Evolutionary conservation across 2,113 vertebrate genomes (phyloP).

Genomic region (Siniperca knerii): DNA sequence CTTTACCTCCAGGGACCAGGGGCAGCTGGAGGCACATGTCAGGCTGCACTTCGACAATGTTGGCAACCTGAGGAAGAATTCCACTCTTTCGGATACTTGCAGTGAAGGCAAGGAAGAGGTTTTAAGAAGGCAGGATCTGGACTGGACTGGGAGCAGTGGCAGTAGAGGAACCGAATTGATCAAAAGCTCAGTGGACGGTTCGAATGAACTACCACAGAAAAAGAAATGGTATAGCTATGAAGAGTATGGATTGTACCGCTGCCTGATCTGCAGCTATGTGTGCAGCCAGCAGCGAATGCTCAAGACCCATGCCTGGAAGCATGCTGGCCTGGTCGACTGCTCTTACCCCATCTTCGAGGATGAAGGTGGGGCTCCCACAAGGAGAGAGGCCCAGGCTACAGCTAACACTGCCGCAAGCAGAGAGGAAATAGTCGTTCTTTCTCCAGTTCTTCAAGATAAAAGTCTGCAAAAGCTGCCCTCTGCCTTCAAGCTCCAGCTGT

Average conservation of each 20-base stretch:
- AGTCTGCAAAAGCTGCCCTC: constrained; percentile 76
- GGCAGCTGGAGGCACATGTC: constrained; percentile 92
- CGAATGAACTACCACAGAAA: constrained; percentile 66
- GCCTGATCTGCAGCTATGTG: constrained; percentile 97
- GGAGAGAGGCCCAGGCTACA: constrained; percentile 70
- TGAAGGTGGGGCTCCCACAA: constrained; percentile 81
- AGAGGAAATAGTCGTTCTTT: constrained; percentile 88
- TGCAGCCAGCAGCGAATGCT: constrained; percentile 97
- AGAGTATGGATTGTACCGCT: constrained; percentile 94
- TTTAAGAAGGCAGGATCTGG: constrained; percentile 2
- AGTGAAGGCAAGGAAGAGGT: constrained; percentile 24
- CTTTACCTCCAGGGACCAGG: constrained; percentile 89
- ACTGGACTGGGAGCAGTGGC: neutral
- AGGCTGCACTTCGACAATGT: constrained; percentile 84
- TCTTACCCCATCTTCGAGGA: constrained; percentile 98
- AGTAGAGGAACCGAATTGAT: neutral
- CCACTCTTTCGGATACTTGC: constrained; percentile 39
- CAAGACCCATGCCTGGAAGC: constrained; percentile 98
- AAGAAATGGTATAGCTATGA: constrained; percentile 95
- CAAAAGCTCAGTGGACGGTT: constrained; percentile 43
- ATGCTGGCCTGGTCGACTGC: constrained; percentile 95
- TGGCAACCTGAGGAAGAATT: constrained; percentile 35
- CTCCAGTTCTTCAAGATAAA: constrained; percentile 77
- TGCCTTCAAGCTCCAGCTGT: constrained; percentile 88
- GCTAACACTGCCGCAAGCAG: constrained; percentile 26